phyloP scores from a whole-genome alignment of 1,140 invertebrate species.

The Phthorimaea operculella region DNA sequence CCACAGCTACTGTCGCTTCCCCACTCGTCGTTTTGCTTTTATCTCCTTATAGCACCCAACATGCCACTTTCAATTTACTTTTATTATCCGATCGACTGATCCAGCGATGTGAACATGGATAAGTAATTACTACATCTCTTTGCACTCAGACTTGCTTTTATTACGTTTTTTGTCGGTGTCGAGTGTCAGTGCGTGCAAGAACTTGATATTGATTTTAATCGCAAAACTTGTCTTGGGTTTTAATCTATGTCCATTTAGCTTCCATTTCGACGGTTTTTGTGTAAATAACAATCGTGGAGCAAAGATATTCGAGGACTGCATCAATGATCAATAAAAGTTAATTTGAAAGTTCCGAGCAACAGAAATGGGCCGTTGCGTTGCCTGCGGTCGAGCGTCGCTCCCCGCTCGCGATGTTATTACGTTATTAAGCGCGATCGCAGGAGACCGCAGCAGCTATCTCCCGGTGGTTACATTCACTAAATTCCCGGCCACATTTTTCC shows the following conservation, averaged over 20 bases:
- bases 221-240: no score
- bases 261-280: no score
- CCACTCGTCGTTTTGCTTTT: constrained; percentile 30
- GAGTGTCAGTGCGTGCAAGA: background rate
- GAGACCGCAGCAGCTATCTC: constrained; percentile 35
- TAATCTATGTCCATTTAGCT: no score
- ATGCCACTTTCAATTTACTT: constrained; percentile 30
- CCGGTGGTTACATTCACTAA: constrained; percentile 57
- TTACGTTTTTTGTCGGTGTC: background rate
- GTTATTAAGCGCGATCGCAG: constrained; percentile 49
- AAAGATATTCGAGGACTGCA: no score
- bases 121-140: constrained; percentile 24
- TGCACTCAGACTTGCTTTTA: background rate
- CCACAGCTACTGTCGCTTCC: background rate
- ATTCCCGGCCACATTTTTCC: constrained; percentile 61
- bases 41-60: constrained; percentile 16
- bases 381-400: background rate
- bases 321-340: no score
- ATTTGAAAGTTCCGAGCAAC: no score
- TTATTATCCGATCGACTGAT: constrained; percentile 24
- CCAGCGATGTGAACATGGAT: constrained; percentile 29
- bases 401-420: constrained; percentile 19
- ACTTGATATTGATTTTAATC: no score
- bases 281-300: no score
- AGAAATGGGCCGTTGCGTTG: no score